Conservation (phyloP, 92 coral and sea anemone genomes). For the Anthopleura xanthogrammica region DNA sequence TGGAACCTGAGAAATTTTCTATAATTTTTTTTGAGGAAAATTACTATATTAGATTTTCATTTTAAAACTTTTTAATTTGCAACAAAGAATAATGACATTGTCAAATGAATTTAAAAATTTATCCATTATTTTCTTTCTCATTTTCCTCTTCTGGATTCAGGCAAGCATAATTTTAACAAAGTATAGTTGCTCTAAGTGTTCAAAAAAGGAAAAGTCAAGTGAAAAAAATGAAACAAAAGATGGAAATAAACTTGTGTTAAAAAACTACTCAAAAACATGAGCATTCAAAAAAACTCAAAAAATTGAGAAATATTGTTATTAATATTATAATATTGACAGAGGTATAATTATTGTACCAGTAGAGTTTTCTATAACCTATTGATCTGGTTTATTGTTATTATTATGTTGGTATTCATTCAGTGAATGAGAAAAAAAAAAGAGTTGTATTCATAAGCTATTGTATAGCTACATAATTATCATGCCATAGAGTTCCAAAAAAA, state of each 20-base stretch:
- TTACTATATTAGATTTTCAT: neutral
- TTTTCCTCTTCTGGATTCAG: conserved; percentile 1
- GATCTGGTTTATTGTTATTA: neutral
- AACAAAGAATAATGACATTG: no score
- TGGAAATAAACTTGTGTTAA: neutral
- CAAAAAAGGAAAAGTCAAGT: neutral
- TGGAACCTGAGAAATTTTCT: no score
- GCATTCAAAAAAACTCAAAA: neutral
- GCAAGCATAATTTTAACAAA: neutral
- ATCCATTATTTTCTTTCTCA: neutral
- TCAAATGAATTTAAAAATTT: no score
- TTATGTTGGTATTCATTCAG: conserved; percentile 31
- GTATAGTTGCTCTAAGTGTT: neutral
- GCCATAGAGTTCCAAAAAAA: neutral
- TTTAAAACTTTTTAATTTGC: neutral
- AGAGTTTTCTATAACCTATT: neutral
- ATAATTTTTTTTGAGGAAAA: conserved; percentile 5
- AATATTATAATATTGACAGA: neutral
- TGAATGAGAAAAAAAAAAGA: conserved; percentile 25
- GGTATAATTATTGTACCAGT: neutral
- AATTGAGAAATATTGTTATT: no score
- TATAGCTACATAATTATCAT: conserved; percentile 15
- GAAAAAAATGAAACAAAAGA: neutral
- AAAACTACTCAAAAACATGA: neutral
- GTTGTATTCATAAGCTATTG: conserved; percentile 14